Evolutionary conservation across 2,797 vertebrate species (phyloP).

Genomic region (Clarias fuscus): DNA sequence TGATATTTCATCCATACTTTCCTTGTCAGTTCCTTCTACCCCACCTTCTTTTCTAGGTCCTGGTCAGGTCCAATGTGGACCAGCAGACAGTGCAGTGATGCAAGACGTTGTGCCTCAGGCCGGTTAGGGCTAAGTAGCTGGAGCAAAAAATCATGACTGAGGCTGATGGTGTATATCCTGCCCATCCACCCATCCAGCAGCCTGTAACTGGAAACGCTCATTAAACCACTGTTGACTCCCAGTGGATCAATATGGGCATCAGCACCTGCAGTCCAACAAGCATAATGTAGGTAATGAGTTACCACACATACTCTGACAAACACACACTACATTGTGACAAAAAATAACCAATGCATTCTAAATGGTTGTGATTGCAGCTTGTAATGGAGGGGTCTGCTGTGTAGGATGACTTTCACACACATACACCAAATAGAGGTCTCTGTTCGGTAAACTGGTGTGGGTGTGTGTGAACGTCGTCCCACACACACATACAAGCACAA

Average conservation of each 20-base stretch:
- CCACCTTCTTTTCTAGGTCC: constrained; percentile 70
- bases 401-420: too few relatives aligned
- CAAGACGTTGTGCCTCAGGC: constrained; percentile 79
- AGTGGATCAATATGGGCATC: constrained; percentile 71
- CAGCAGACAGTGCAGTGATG: constrained; percentile 85
- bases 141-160: constrained; percentile 76
- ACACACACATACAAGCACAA: too few relatives aligned
- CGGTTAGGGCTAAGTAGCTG: constrained; percentile 70
- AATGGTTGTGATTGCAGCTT: not conserved
- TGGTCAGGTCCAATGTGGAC: constrained; percentile 75
- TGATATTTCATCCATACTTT: too few relatives aligned
- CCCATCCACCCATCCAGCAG: constrained; percentile 77
- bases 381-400: not conserved
- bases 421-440: too few relatives aligned
- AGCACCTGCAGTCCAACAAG: constrained; percentile 66
- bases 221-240: constrained; percentile 62
- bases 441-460: too few relatives aligned
- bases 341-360: not conserved
- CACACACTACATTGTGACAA: not conserved
- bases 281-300: not conserved
- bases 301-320: not conserved
- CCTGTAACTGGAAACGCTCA: constrained; percentile 64
- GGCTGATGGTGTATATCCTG: constrained; percentile 68
- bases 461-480: too few relatives aligned
- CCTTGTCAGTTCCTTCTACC: not conserved